phyloP scores from a whole-genome alignment of 2,888 invertebrate genomes.

The Harpalus rubripes region DNA sequence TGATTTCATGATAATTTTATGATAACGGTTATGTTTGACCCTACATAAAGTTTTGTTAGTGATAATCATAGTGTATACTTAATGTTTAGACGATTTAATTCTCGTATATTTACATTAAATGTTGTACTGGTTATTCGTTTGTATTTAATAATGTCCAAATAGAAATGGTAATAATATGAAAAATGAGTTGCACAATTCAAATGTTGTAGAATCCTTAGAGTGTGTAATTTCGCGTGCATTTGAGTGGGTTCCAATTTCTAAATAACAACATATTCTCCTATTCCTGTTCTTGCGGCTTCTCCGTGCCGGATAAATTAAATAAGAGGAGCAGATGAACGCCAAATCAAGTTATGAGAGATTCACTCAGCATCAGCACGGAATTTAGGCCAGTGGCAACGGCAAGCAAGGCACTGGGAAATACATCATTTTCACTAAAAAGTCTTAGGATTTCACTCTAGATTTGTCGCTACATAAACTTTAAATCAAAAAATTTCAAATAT shows the following conservation, averaged over 20 bases:
- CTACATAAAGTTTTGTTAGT: slow-evolving; percentile 22
- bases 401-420: neutral
- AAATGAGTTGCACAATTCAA: neutral
- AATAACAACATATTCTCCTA: slow-evolving; percentile 19
- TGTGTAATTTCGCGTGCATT: slow-evolving; percentile 11
- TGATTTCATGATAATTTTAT: slow-evolving; percentile 37
- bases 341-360: slow-evolving; percentile 58
- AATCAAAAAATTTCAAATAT: no score
- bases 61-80: slow-evolving; percentile 8
- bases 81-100: slow-evolving; percentile 1
- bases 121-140: neutral
- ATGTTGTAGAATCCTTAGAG: neutral
- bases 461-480: no score
- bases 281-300: slow-evolving; percentile 20
- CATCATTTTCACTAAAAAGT: neutral
- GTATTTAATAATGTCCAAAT: neutral
- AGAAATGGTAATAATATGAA: neutral
- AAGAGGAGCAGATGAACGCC: slow-evolving; percentile 54
- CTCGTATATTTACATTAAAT: neutral
- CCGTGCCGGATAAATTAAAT: slow-evolving; percentile 47
- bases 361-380: slow-evolving; percentile 1
- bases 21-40: slow-evolving; percentile 9
- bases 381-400: neutral
- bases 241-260: neutral
- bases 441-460: neutral